Evolutionary conservation across 2,888 invertebrate species (phyloP).

Genomic region (Heteromurus nitidus): DNA sequence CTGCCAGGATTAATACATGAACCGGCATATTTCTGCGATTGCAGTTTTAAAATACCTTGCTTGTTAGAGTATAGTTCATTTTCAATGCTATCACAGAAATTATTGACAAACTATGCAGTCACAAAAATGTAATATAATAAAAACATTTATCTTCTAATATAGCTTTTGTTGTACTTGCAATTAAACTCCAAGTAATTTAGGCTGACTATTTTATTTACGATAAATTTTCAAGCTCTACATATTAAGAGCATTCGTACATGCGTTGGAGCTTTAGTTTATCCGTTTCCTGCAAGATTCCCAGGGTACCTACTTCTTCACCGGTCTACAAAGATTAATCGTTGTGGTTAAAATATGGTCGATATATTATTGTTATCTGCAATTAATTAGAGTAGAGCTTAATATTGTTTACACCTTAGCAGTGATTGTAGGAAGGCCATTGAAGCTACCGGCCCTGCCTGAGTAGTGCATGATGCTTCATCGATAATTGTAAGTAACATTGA

Average conservation of each 20-base stretch:
- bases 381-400: not conserved
- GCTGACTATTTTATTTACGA: no score
- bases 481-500: conserved; percentile 47
- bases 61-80: no score
- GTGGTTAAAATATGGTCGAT: not conserved
- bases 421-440: conserved; percentile 58
- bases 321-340: conserved; percentile 29
- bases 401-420: conserved; percentile 38
- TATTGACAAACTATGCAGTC: no score
- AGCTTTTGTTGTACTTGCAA: no score
- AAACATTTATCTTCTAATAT: no score
- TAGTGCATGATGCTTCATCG: conserved; percentile 65
- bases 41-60: no score
- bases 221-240: no score
- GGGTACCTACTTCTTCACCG: conserved; percentile 49
- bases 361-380: not conserved
- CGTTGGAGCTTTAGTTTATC: conserved; percentile 45
- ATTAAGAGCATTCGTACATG: conserved; percentile 65
- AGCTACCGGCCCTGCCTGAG: conserved; percentile 34
- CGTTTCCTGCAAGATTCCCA: conserved; percentile 30
- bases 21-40: no score
- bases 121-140: no score
- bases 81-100: no score
- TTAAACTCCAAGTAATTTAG: no score
- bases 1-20: no score